These are phyloP conservation scores for Aphelocoma coerulescens DNA, from an alignment of 2,113 vertebrate genomes.

Conservation along the genomic window DNA sequence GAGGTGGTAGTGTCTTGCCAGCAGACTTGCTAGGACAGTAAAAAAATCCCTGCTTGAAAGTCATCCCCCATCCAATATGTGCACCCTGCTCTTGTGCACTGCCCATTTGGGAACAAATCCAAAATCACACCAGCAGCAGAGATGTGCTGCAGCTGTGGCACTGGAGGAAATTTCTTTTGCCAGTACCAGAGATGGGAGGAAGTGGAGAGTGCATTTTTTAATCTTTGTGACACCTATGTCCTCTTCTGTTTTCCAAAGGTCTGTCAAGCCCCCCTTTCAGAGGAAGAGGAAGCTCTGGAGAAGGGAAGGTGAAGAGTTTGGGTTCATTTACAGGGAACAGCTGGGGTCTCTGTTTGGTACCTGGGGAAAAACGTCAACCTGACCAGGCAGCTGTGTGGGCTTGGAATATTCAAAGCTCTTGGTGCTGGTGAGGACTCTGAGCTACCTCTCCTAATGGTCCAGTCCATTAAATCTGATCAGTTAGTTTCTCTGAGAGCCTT, in stretches of 20 bases:
- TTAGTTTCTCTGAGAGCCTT: background rate
- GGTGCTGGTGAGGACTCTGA: background rate
- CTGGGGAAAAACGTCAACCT: background rate
- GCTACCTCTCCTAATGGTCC: background rate
- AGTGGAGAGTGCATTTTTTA: background rate
- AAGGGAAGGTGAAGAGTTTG: background rate
- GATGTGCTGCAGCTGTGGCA: fast-evolving
- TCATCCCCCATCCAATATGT: background rate
- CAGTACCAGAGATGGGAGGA: background rate
- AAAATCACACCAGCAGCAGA: background rate
- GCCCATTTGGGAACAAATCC: background rate
- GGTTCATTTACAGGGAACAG: background rate
- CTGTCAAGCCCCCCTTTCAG: fast-evolving
- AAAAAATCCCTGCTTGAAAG: background rate
- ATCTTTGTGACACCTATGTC: background rate
- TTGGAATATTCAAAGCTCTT: background rate
- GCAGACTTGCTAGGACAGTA: background rate
- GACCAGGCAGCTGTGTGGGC: background rate
- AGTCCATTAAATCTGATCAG: background rate
- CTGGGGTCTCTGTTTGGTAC: background rate
- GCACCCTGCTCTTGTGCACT: background rate
- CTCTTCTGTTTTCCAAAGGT: background rate
- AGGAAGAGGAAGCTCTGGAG: background rate
- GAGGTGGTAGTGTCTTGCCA: background rate
- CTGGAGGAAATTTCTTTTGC: background rate